A percentile compares a stretch with the other conserved stretches of the same genome.
Conservation (phyloP, 2,113 vertebrate genomes). For the Sisor rabdophorus region DNA sequence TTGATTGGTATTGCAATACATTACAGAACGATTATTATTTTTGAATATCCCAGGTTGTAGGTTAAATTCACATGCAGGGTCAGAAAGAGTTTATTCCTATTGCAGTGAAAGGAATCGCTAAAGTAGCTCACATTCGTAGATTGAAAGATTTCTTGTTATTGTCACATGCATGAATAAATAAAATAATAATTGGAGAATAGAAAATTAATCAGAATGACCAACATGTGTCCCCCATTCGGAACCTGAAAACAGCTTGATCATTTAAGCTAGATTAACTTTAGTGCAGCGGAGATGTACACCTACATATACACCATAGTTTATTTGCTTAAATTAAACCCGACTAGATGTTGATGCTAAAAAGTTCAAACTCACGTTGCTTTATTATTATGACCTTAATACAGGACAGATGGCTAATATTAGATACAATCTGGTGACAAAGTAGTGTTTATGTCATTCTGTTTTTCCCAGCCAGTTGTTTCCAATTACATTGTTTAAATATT, state of each 20-base stretch:
- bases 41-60: too few relatives aligned
- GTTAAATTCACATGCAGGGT: too few relatives aligned
- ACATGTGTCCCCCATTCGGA: constrained; percentile 50
- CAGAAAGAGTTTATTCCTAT: too few relatives aligned
- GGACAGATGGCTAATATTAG: constrained; percentile 59
- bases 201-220: neutral
- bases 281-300: constrained; percentile 40
- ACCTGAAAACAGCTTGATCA: constrained; percentile 15
- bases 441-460: constrained; percentile 53
- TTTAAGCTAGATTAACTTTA: constrained; percentile 44
- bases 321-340: constrained; percentile 53
- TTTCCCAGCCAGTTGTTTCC: constrained; percentile 54
- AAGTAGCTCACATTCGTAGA: too few relatives aligned
- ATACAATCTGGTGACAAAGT: constrained; percentile 53
- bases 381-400: constrained; percentile 50
- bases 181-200: neutral
- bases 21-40: too few relatives aligned
- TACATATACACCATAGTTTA: constrained; percentile 49
- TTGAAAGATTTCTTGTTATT: too few relatives aligned
- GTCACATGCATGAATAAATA: neutral
- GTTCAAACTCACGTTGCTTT: constrained; percentile 37
- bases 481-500: constrained; percentile 58
- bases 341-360: constrained; percentile 53
- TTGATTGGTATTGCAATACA: too few relatives aligned
- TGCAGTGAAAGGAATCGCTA: too few relatives aligned